Evolutionary conservation across 2,113 vertebrate genomes (phyloP).

Genomic region (Mustelus asterias): DNA sequence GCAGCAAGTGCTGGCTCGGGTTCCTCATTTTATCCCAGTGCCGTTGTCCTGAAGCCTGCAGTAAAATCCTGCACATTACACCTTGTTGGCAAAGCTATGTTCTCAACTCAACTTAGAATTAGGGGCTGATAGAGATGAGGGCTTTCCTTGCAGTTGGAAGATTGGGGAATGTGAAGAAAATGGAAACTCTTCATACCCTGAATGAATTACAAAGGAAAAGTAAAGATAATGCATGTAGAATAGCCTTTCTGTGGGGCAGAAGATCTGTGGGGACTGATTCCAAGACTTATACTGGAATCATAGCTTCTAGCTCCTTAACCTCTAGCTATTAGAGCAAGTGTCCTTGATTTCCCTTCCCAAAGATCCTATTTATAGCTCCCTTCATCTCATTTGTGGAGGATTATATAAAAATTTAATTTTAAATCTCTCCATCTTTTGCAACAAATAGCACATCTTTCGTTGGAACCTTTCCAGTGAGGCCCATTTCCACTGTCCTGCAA

Average conservation of each 20-base stretch:
- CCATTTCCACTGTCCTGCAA: background rate
- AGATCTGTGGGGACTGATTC: background rate
- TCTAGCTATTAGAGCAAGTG: background rate
- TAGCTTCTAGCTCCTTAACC: background rate
- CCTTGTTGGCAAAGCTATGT: background rate
- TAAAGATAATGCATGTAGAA: background rate
- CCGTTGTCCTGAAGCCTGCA: no score
- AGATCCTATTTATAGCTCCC: background rate
- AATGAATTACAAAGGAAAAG: background rate
- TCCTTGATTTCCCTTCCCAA: background rate
- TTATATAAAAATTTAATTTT: background rate
- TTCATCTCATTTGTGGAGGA: background rate
- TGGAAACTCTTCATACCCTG: background rate
- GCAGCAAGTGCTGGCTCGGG: no score
- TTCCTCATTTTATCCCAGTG: no score
- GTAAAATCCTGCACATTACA: background rate
- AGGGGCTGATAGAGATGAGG: no score
- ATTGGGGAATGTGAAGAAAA: background rate
- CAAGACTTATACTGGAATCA: background rate
- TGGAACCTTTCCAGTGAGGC: background rate
- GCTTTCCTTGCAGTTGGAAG: background rate
- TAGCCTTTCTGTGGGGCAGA: background rate
- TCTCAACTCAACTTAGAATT: background rate
- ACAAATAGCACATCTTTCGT: background rate
- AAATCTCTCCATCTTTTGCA: background rate